These are phyloP conservation scores for Asarcornis scutulata DNA, from an alignment of 2,113 vertebrate species.

Conservation along the genomic window DNA sequence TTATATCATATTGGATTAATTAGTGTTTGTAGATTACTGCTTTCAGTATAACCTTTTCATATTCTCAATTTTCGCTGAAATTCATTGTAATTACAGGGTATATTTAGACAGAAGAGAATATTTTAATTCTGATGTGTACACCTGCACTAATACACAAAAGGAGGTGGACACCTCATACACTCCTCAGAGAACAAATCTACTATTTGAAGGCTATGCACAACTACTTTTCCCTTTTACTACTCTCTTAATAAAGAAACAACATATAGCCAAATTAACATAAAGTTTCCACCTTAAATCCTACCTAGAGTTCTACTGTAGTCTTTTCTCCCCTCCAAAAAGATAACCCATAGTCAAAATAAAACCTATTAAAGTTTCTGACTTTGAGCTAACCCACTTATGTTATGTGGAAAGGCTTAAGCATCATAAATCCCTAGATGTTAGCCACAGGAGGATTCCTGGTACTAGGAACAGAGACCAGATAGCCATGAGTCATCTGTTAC, in stretches of 20 bases:
- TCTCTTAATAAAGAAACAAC: background rate
- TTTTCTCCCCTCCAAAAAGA: background rate
- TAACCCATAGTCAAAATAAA: background rate
- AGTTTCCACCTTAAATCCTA: background rate
- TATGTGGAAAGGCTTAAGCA: background rate
- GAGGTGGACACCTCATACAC: background rate
- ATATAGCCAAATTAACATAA: background rate
- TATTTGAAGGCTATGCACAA: background rate
- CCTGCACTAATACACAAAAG: background rate
- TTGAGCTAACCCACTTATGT: background rate
- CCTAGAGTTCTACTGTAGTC: background rate
- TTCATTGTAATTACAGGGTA: background rate
- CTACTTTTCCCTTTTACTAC: background rate
- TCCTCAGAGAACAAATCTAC: background rate
- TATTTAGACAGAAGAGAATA: background rate
- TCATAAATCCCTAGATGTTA: background rate
- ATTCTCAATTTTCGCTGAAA: background rate
- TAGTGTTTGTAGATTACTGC: background rate
- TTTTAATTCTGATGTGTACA: background rate
- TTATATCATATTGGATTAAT: background rate
- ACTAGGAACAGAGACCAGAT: background rate
- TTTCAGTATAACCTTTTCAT: background rate
- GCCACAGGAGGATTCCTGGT: background rate
- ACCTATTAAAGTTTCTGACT: accelerated
- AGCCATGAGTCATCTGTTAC: background rate